Evolutionary conservation across 2,888 invertebrate species (phyloP), one percentile per base, ranked within the genome.

Genomic region (Muschampia plurimacula): DNA sequence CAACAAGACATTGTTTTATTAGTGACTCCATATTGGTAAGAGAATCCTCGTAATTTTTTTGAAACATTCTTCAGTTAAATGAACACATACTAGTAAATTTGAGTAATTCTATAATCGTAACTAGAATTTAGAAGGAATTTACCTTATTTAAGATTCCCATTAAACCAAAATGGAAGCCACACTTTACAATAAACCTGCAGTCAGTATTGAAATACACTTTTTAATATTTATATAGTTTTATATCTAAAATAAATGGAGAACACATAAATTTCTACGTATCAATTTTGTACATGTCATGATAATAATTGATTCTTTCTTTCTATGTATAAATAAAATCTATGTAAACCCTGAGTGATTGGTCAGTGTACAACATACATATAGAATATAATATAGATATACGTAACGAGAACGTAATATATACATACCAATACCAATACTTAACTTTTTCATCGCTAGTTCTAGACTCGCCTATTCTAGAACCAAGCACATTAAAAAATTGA

Each of bases 311-410:
- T 62, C 9, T 32, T 62, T 62, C 9, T 32, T 55, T 55, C 39
- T 62, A 62, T 62, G 62, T 39, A 39, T 60, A 60, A 60, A 39
- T 60, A 60, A 36, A 60, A 60, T 60, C 15, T 63, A 63, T 41
- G 41, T 63, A 39, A 62, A 63, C 62, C 62, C 62, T 63, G 62
- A 63, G 41, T 22, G 41, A 63, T 22, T 63, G 62, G 62, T 63
- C 62, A 10, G 55, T 15, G 41, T 63, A 63, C 57, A 57, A 28
- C 22, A 57, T 60, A 36, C 59, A 12, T 46, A 12, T 46, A 46
- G 13, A 46, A 46, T 46, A 12, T 12, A 12, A 49, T 49, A 49
- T 3, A 52, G 52, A 22, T n/a, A 49, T 49, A 6, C 49, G 5
- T 52, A 22, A 52, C 15, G 22, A 15, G 22, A 52, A 52, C 15